Evolutionary conservation across 1,140 invertebrate species (phyloP), one percentile per base, ranked within the genome.

Genomic region (Berghia stephanieae): DNA sequence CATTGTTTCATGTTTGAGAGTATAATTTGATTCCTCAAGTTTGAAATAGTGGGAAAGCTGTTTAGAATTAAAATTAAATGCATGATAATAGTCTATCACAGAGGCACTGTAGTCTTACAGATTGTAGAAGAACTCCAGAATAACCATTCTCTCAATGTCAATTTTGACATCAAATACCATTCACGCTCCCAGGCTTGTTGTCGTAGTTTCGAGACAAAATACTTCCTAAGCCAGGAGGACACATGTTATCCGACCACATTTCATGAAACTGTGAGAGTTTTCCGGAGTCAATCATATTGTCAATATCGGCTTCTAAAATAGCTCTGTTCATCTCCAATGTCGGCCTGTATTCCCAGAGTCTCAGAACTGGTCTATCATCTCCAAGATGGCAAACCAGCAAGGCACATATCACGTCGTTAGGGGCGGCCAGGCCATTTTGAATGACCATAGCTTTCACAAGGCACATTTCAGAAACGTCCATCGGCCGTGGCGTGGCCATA

Each of bases 241-340:
- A 42, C n/a, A 68, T 31, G 70, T 85, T 85, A 31, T 82, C 79
- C 49, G 77, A 77, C 84, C 85, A 86, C 75, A 85, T 80, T 79
- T 86, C 85, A 72, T 86, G 85, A 68, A 80, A 79, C 73, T 85
- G 83, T 5, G 82, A 83, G 38, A 83, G 77, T 68, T 83, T 82
- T 31, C 84, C 85, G 4, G 84, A 78, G 71, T 86, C 85, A 27
- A 86, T 86, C 49, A 86, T 79, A 60, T 80, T 79, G 67, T 86
- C 85, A 40, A 86, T 82, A 67, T 86, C 85, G 5, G 82, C 84
- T 74, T 84, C 81, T 34, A 79, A 43, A 49, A 86, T 83, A 1
- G 85, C 77, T 43, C 67, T 76, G 55, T 86, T 84, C 85, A 86
- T 85, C 75, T 83, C 82, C 6, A 74, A 79, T 13, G 82, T 80